Conservation (phyloP, 2,113 vertebrate genomes). For the Ondatra zibethicus region DNA sequence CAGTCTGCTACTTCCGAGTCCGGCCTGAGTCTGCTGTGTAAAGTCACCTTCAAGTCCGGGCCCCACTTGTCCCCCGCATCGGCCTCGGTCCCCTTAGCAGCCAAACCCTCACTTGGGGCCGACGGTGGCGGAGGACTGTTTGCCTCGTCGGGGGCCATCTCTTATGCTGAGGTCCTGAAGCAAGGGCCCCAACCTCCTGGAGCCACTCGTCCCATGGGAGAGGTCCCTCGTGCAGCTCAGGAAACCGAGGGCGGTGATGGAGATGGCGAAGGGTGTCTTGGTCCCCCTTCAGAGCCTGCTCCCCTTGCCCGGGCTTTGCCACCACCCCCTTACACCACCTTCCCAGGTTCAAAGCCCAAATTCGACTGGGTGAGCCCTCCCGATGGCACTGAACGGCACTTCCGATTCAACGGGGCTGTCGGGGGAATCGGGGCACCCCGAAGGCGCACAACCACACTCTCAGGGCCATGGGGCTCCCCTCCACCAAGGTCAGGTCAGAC, state of each 20-base stretch:
- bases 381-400: conserved; percentile 72
- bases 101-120: conserved; percentile 29
- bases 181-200: conserved; percentile 60
- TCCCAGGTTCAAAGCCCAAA: conserved; percentile 76
- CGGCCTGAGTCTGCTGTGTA: conserved; percentile 62
- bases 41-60: conserved; percentile 75
- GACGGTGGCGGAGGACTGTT: conserved; percentile 47
- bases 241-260: conserved; percentile 73
- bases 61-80: conserved; percentile 19
- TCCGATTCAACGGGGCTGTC: conserved; percentile 71
- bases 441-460: conserved; percentile 51
- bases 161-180: conserved; percentile 73
- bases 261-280: conserved; percentile 61
- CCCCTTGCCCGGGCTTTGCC: conserved; percentile 32
- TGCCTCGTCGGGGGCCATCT: conserved; percentile 47
- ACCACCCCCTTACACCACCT: conserved; percentile 68
- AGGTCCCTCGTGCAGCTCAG: conserved; percentile 30
- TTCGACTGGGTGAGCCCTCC: conserved; percentile 78
- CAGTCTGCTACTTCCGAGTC: conserved; percentile 45
- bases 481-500: conserved; percentile 1
- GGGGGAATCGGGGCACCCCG: conserved; percentile 60
- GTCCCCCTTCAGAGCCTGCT: conserved; percentile 8
- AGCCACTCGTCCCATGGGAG: not conserved
- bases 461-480: conserved; percentile 66
- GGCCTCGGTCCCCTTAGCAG: conserved; percentile 1